Percentiles rank a stretch among this genome's conserved stretches.
phyloP scores from a whole-genome alignment of 2,113 vertebrate species.

The Sander lucioperca region DNA sequence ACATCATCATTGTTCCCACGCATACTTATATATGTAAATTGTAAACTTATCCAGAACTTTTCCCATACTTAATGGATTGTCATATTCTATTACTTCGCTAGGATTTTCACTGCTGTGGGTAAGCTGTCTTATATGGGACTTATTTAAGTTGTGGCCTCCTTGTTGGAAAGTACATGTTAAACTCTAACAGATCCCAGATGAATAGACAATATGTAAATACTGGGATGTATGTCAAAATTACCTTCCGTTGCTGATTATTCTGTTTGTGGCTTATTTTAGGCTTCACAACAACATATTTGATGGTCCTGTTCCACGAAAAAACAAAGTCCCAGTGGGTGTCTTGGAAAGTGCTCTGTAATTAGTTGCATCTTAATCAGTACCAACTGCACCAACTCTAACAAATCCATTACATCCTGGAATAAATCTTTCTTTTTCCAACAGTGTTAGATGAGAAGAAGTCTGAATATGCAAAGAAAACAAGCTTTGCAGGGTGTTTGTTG shows the following conservation, averaged over 20 bases:
- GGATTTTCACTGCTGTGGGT: not conserved
- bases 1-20: conserved; percentile 26
- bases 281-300: not conserved
- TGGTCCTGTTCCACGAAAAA: not conserved
- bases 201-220: not conserved
- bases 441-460: not conserved
- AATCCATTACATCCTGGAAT: conserved; percentile 31
- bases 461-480: conserved; percentile 8
- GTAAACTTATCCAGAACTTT: conserved; percentile 24
- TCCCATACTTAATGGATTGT: conserved; percentile 28
- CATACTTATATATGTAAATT: conserved; percentile 21
- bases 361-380: conserved; percentile 25
- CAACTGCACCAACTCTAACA: conserved; percentile 12
- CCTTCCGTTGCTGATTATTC: not conserved
- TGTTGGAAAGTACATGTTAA: not conserved
- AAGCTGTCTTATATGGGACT: conserved; percentile 9
- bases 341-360: conserved; percentile 9
- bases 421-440: not conserved
- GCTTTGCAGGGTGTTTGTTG: conserved; percentile 12
- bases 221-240: not conserved
- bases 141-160: not conserved
- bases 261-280: not conserved
- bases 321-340: conserved; percentile 18
- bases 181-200: not conserved
- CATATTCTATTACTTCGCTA: conserved; percentile 8